Evolutionary conservation across 2,888 invertebrate species (phyloP), one percentile per base, ranked within the genome.

Genomic region (Neoitamus cyanurus): DNA sequence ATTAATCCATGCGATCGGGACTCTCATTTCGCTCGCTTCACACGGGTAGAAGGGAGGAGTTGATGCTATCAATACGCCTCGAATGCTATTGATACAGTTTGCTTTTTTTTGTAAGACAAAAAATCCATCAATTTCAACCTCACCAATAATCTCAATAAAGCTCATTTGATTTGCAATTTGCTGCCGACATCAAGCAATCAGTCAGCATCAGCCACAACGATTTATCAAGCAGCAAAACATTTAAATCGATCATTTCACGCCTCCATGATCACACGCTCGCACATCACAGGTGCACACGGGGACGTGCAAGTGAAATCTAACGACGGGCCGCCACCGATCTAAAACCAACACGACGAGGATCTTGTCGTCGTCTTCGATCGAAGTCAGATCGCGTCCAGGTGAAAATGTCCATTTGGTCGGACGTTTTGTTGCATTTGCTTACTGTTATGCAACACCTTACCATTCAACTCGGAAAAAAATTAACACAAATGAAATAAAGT

Each of bases 241-340:
- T 80, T 80, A 80, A 80, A 58, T 58, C 78, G 78, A 30, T 80
- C 78, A 80, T 80, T 80, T 31, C 78, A 80, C 78, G 78, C 78
- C 78, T 80, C 20, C 58, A 58, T 80, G 78, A 34, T 58, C 78
- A 80, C 48, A 80, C 42, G 58, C 15, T 58, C 58, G 72, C 34
- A 31, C 34, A 34, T 72, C 31, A 72, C 72, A 34, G 72, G 72
- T 72, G 72, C 28, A 34, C 70, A 25, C 2, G 30, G 9, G n/a
- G 5, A 58, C 58, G 11, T 4, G 58, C n/a, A n/a, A 34, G n/a
- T 34, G 34, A 34, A 34, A 31, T 72, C 15, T 15, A 69, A 20
- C 72, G 72, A 15, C n/a, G n/a, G 30, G 13, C 13, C 34, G 72
- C 30, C 34, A 25, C 25, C 28, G 34, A 37, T 75, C 25, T 20